phyloP scores from a whole-genome alignment of 2,113 vertebrate species.

The Hyla sarda region DNA sequence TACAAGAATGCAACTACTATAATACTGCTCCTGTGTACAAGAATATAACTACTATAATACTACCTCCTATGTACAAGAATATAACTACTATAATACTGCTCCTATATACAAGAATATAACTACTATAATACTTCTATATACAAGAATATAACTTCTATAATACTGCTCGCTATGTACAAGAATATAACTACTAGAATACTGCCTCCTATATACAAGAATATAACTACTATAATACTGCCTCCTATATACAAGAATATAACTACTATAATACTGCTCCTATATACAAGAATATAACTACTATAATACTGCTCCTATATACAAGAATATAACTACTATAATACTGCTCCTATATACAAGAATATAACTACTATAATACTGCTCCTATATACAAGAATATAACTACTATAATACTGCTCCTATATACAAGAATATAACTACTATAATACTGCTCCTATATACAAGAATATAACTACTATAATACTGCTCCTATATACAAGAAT shows the following conservation, averaged over 20 bases:
- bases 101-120: not conserved
- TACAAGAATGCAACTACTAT: constrained; percentile 9
- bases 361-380: not conserved
- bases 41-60: constrained; percentile 2
- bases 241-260: not conserved
- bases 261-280: not conserved
- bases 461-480: not conserved
- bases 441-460: not conserved
- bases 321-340: not conserved
- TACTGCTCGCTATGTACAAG: not conserved
- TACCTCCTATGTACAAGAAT: not conserved
- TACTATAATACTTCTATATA: not conserved
- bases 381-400: not conserved
- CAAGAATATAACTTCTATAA: not conserved
- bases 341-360: not conserved
- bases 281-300: not conserved
- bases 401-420: not conserved
- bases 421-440: not conserved
- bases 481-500: not conserved
- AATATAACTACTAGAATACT: not conserved
- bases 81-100: constrained; percentile 7
- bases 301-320: not conserved
- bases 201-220: not conserved
- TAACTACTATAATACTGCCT: not conserved
- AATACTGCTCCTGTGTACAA: not conserved